Conservation (phyloP, 2,113 vertebrate species). For the Coptodon bakossiorum region DNA sequence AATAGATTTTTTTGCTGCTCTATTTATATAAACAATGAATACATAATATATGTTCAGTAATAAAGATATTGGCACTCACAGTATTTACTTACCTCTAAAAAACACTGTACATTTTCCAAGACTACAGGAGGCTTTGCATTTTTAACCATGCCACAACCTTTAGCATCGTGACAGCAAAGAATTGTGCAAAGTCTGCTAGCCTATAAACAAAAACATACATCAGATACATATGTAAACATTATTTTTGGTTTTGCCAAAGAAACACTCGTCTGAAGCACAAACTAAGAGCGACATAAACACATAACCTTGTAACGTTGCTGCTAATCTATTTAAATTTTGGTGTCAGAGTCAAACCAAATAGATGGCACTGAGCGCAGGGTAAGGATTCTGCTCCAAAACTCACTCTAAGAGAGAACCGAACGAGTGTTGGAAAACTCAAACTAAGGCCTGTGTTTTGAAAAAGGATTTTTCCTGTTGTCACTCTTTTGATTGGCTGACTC, state of each 20-base stretch:
- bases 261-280: conserved; percentile 5
- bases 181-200: conserved; percentile 50
- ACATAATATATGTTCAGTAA: conserved; percentile 46
- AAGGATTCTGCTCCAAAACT: not conserved
- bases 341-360: not conserved
- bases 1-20: conserved; percentile 33
- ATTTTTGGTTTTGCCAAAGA: not conserved
- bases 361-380: not conserved
- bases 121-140: conserved; percentile 16
- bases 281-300: not conserved
- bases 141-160: conserved; percentile 39
- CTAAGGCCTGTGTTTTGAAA: not conserved
- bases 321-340: not conserved
- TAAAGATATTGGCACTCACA: conserved; percentile 67
- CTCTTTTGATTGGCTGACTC: not conserved
- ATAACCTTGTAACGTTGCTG: not conserved
- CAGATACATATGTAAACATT: conserved; percentile 43
- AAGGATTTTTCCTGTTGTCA: not conserved
- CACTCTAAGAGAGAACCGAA: not conserved
- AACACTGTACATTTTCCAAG: conserved; percentile 49
- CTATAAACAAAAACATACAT: not conserved
- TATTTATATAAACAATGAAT: conserved; percentile 56
- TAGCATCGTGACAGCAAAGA: conserved; percentile 18
- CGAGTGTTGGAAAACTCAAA: not conserved
- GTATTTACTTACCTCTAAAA: conserved; percentile 63